These are phyloP conservation scores for Bradypus variegatus DNA, from an alignment of 2,797 vertebrate species.

Conservation along the genomic window DNA sequence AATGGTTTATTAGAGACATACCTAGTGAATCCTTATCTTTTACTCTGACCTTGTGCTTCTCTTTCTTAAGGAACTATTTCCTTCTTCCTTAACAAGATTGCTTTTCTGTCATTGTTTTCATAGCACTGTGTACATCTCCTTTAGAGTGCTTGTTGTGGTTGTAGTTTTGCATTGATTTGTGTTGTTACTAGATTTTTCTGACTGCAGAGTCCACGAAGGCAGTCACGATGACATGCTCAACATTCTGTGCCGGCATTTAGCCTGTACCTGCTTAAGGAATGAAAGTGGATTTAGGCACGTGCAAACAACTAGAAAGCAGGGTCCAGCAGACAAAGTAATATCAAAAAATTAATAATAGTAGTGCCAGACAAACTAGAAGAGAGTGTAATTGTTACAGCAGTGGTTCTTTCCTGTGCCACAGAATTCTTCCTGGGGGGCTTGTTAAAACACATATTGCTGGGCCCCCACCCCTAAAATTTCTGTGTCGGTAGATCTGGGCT, in stretches of 20 bases:
- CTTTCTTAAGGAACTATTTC: neutral
- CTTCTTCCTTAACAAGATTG: neutral
- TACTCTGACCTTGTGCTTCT: neutral
- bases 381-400: neutral
- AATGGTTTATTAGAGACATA: neutral
- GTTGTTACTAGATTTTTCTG: neutral
- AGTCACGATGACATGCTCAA: neutral
- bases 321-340: neutral
- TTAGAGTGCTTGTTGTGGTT: neutral
- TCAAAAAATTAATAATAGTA: neutral
- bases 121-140: neutral
- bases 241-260: neutral
- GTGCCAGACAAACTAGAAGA: neutral
- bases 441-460: neutral
- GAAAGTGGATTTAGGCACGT: neutral
- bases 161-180: neutral
- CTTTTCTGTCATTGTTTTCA: neutral
- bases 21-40: conserved; percentile 2
- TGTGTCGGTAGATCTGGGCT: neutral
- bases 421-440: neutral
- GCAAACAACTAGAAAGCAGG: neutral
- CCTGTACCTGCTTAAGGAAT: neutral
- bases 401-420: neutral
- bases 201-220: neutral
- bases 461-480: neutral